These are phyloP conservation scores for Pachycephala philippinensis DNA, from an alignment of 2,113 vertebrate genomes.

Conservation along the genomic window DNA sequence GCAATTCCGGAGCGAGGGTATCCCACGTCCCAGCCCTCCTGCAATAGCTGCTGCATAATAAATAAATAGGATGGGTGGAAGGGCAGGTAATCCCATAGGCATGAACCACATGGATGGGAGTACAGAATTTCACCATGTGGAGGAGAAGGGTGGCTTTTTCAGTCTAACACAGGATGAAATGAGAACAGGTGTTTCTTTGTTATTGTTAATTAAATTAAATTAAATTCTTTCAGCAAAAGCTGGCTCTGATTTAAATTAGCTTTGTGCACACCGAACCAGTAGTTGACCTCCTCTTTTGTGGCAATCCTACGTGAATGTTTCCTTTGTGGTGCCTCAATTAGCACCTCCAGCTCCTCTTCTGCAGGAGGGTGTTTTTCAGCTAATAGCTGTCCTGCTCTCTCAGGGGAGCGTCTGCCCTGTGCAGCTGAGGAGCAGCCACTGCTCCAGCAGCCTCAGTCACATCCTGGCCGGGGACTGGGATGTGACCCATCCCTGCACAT, in stretches of 20 bases:
- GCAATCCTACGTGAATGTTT: not conserved
- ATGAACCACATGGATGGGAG: not conserved
- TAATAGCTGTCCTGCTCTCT: not conserved
- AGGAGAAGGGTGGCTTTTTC: not conserved
- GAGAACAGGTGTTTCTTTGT: not conserved
- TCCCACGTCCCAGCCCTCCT: not conserved
- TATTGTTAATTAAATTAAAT: slow-evolving; percentile 5
- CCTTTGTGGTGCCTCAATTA: not conserved
- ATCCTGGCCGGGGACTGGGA: not conserved
- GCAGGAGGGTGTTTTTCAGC: not conserved
- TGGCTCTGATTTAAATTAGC: not conserved
- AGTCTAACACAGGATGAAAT: not conserved
- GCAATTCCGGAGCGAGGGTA: not conserved
- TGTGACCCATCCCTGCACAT: not conserved
- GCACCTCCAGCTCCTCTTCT: not conserved
- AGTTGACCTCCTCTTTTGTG: not conserved
- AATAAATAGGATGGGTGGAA: not conserved
- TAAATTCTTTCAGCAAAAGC: not conserved
- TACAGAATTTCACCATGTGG: not conserved
- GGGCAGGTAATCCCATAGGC: not conserved
- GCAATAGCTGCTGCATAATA: not conserved
- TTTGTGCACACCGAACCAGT: not conserved
- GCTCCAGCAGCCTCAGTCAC: not conserved
- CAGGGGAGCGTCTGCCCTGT: not conserved
- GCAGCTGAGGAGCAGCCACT: not conserved